These are phyloP conservation scores for Trichogramma pretiosum DNA, from an alignment of 1,140 invertebrate genomes.

Conservation along the genomic window DNA sequence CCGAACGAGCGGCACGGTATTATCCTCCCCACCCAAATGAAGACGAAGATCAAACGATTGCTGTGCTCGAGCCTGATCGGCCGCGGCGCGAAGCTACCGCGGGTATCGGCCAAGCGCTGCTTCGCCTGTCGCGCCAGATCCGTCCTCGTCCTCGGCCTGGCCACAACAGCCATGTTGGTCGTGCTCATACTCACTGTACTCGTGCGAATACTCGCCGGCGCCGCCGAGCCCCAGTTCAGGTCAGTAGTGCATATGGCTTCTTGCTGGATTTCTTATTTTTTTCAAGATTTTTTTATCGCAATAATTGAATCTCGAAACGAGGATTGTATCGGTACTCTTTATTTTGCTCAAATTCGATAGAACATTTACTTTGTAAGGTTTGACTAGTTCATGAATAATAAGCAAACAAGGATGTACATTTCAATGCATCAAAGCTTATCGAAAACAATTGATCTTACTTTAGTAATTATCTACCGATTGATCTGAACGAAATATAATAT, in stretches of 20 bases:
- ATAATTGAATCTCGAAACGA: not conserved
- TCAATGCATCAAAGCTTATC: too few relatives aligned
- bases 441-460: too few relatives aligned
- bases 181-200: constrained; percentile 17
- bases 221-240: constrained; percentile 9
- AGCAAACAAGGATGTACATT: too few relatives aligned
- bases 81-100: constrained; percentile 1
- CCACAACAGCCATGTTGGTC: constrained; percentile 28
- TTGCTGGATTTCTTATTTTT: not conserved
- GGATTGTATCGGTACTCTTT: too few relatives aligned
- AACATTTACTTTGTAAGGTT: too few relatives aligned
- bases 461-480: too few relatives aligned
- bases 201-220: constrained; percentile 8
- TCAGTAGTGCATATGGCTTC: too few relatives aligned
- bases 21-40: not conserved
- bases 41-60: constrained; percentile 4
- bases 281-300: not conserved
- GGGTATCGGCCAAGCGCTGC: too few relatives aligned
- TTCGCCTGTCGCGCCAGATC: not conserved
- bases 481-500: too few relatives aligned
- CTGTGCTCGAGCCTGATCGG: not conserved
- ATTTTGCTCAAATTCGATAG: too few relatives aligned
- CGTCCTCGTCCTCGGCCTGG: constrained; percentile 17
- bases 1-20: not conserved
- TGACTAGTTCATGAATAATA: too few relatives aligned